Base-by-base conservation (phyloP, 2,888 invertebrate species). In the Ophion slaviceki region DNA sequence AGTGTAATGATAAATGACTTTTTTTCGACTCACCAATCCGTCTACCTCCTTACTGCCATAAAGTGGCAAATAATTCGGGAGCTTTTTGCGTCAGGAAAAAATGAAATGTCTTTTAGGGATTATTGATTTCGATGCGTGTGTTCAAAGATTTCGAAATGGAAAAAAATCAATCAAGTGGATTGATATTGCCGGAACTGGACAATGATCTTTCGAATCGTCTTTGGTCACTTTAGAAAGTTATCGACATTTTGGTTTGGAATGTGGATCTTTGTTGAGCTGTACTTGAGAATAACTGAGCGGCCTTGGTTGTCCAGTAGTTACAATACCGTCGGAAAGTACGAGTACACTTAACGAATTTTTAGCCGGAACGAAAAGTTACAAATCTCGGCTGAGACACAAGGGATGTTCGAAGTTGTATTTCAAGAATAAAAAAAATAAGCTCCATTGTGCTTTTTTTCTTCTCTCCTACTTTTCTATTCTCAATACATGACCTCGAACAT, bases 11-110 rank as follows among this genome's bases (percentile, higher is more conserved):
- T 62, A 67, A 83, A 81, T 83, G 62, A 80, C 68, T 53, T 47
- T 53, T 53, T 64, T 82, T 78, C 62, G 89, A 94, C 94, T 95
- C 95, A 97, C 97, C 96, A 97, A 94, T 94, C 96, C 97, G 93
- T 97, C 96, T 91, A 96, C 95, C 93, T 97, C 97, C 95, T 95
- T 96, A 93, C 95, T 95, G 93, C 96, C 96, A 94, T 97, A 97
- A 88, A 97, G 94, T 87, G 96, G 96, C 89, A 97, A 95, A 94
- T 97, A 97, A 94, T 96, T 96, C 89, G 97, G 97, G 95, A 97
- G 96, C 97, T 97, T 88, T 67, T 72, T 68, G 40, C n/a, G 32
- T 7, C 32, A 53, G 75, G 61, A 83, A 83, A 78, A 85, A 85
- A 87, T 80, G 32, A 20, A 83, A 85, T 78, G 78, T 53, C 61